These are phyloP conservation scores for Oryctes rhinoceros DNA, from an alignment of 1,140 invertebrate species.

Conservation along the genomic window DNA sequence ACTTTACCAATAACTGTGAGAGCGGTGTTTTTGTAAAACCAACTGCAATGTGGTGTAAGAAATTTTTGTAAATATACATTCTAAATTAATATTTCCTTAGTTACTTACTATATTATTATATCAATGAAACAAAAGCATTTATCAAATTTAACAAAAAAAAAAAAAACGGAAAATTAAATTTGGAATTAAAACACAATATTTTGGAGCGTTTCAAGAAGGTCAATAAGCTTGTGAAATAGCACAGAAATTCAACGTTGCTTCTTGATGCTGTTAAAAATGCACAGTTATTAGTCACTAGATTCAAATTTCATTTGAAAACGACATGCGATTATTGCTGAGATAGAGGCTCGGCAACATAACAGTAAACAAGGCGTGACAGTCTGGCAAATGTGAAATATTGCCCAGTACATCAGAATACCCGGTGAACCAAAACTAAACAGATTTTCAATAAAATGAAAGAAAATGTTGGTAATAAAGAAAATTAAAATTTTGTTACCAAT, in stretches of 20 bases:
- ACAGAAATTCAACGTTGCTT: conserved; percentile 45
- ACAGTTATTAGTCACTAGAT: conserved; percentile 30
- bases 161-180: conserved; percentile 25
- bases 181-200: not conserved
- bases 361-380: conserved; percentile 49
- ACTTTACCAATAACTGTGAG: not conserved
- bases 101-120: not conserved
- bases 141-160: conserved; percentile 4
- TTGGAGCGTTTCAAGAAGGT: not conserved
- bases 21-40: not conserved
- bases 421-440: conserved; percentile 42
- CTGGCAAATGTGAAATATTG: conserved; percentile 42
- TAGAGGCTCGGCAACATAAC: conserved; percentile 48
- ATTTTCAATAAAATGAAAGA: conserved; percentile 9
- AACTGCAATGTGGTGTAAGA: not conserved
- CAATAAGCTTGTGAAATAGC: conserved; percentile 21
- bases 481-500: conserved; percentile 51
- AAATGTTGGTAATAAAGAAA: conserved; percentile 22
- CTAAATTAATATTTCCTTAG: not conserved
- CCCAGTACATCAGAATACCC: conserved; percentile 39
- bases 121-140: not conserved
- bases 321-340: conserved; percentile 51
- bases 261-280: conserved; percentile 44
- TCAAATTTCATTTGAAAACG: conserved; percentile 42
- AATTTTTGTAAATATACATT: not conserved